Evolutionary conservation across 2,797 vertebrate genomes (phyloP), one percentile per base, ranked within the genome.

Genomic region (Hafferia zeledoni): DNA sequence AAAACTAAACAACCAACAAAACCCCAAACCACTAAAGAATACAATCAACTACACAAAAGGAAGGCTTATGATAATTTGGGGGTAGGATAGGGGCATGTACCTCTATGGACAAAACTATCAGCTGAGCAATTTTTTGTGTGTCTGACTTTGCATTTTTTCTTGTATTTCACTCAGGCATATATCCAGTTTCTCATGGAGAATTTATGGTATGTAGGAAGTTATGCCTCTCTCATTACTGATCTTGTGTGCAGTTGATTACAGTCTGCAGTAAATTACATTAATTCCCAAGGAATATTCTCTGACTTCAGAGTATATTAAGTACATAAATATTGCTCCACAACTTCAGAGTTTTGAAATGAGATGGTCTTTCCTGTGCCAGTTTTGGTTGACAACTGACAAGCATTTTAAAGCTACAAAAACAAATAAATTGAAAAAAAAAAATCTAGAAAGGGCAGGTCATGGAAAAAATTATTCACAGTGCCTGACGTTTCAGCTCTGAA

Each of bases 131-230:
- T 25, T 56, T 56, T 22, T 43, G 8, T 59, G 57, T 28, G 35
- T 61, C 16, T 92, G 90, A 92, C 70, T 77, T 76, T 25, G 39
- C 57, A 44, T 75, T 94, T 90, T 91, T 3, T 43, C 30, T 85
- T 69, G 30, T 56, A 30, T 27, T 87, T 75, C 27, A 55, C 20
- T 85, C 61, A 80, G 68, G 64, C 82, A 86, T 47, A 41, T 17
- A 74, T 75, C 50, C 37, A 93, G 59, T 28, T 59, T 43, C 43
- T 87, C 2, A 0, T 28, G 65, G 52, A 91, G 55, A 94, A 93
- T 92, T 83, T 78, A 87, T n/a, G 35, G 72, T 83, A 93, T 83
- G 71, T 50, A 80, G 63, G 82, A 93, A 93, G 57, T 68, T 84
- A 49, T 50, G 70, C 56, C 22, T 70, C 69, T 61, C 39, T 75